Evolutionary conservation across 2,888 invertebrate genomes (phyloP).

Genomic region (Eueremaeus valkanovi): DNA sequence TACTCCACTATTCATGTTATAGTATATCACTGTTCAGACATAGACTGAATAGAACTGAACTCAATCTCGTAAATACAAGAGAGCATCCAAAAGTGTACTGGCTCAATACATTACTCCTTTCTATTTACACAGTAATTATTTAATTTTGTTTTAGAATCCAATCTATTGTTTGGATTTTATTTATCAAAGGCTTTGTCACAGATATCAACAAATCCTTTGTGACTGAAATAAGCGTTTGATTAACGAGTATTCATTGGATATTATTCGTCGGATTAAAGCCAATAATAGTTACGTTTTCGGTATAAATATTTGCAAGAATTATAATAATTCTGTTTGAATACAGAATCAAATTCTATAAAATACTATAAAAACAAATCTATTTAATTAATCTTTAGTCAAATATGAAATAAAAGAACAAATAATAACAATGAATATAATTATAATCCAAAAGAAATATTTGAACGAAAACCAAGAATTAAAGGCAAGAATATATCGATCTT

Average conservation of each 20-base stretch:
- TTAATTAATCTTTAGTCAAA: background rate
- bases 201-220: too few species aligned
- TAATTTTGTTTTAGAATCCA: background rate
- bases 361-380: too few species aligned
- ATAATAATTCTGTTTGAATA: background rate
- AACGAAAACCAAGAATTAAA: background rate
- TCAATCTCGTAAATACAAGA: background rate
- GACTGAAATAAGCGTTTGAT: background rate
- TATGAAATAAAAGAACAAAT: background rate
- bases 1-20: background rate
- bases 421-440: background rate
- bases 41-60: conserved; percentile 4
- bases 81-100: background rate
- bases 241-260: background rate
- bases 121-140: too few species aligned
- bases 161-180: too few species aligned
- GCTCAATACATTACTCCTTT: too few species aligned
- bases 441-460: background rate
- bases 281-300: background rate
- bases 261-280: background rate
- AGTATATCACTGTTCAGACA: conserved; percentile 28
- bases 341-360: too few species aligned
- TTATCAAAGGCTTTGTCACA: too few species aligned
- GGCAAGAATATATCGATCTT: background rate
- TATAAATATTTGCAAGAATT: background rate